Conservation (phyloP, 2,888 invertebrate genomes). For the Caenorhabditis angaria region DNA sequence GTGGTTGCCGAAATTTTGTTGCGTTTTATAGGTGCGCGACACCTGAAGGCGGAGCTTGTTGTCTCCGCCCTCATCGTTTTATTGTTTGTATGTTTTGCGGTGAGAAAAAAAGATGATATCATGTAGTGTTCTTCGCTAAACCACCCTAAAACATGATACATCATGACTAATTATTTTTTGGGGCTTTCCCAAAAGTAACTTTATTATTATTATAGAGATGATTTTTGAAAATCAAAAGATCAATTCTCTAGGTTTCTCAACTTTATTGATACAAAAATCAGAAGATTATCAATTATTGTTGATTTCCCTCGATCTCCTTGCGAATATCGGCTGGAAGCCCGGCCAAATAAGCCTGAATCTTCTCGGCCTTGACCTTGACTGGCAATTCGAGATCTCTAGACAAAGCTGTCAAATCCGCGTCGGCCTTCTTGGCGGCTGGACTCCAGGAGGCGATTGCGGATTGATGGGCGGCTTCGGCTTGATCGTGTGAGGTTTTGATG, state of each 20-base stretch:
- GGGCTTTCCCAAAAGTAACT: no score
- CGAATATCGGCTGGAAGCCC: conserved; percentile 58
- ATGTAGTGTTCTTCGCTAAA: no score
- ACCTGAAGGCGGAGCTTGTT: neutral
- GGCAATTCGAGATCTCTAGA: conserved; percentile 61
- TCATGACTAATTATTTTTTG: no score
- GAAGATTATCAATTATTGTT: conserved; percentile 11
- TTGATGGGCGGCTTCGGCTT: conserved; percentile 65
- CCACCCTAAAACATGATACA: no score
- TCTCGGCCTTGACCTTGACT: conserved; percentile 59
- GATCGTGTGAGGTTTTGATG: conserved; percentile 50
- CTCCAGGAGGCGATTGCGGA: conserved; percentile 62
- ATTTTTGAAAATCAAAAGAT: no score
- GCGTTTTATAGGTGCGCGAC: neutral
- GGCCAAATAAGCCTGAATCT: conserved; percentile 61
- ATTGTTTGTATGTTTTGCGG: no score
- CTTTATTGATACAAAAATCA: no score
- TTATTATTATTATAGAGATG: no score
- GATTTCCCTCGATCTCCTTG: conserved; percentile 61
- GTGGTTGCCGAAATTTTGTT: neutral
- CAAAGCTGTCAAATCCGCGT: conserved; percentile 61
- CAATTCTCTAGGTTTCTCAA: no score
- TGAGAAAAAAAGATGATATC: no score
- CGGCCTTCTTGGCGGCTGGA: conserved; percentile 59
- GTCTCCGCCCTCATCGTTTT: no score